These are phyloP conservation scores for Bos indicus DNA, from an alignment of 2,113 vertebrate genomes.

Conservation along the genomic window DNA sequence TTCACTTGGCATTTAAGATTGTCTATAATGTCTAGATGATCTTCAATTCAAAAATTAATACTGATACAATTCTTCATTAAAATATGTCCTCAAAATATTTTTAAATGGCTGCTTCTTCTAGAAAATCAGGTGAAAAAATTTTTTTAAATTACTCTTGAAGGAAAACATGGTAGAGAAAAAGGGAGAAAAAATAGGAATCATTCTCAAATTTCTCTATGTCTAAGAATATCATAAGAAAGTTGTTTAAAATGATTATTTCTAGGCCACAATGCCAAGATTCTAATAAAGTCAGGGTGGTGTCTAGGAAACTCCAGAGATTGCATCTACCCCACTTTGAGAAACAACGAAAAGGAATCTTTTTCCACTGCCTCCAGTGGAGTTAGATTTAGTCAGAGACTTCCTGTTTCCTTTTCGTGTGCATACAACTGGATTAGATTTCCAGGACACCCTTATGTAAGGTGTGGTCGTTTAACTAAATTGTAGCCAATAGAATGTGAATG, in stretches of 20 bases:
- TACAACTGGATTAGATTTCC: neutral
- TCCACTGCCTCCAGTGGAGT: neutral
- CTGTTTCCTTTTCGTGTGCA: neutral
- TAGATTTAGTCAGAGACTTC: neutral
- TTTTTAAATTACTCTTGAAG: neutral
- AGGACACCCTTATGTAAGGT: neutral
- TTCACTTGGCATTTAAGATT: neutral
- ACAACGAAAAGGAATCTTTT: neutral
- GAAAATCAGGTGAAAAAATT: neutral
- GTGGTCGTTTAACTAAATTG: neutral
- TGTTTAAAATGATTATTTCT: neutral
- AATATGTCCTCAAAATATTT: neutral
- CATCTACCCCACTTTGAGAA: neutral
- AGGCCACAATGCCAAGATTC: neutral
- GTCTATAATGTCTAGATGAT: neutral
- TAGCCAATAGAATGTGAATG: neutral
- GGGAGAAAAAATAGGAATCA: neutral
- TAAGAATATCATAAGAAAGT: neutral
- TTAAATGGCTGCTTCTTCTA: neutral
- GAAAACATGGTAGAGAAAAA: neutral
- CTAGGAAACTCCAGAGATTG: neutral
- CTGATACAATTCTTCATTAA: neutral
- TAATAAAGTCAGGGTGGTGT: accelerated
- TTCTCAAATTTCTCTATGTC: neutral
- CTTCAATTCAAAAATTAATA: neutral